Percentiles rank a stretch among this genome's conserved stretches.
These are phyloP conservation scores for Platorchestia sp. DNA, from an alignment of 1,140 invertebrate species.

Conservation along the genomic window DNA sequence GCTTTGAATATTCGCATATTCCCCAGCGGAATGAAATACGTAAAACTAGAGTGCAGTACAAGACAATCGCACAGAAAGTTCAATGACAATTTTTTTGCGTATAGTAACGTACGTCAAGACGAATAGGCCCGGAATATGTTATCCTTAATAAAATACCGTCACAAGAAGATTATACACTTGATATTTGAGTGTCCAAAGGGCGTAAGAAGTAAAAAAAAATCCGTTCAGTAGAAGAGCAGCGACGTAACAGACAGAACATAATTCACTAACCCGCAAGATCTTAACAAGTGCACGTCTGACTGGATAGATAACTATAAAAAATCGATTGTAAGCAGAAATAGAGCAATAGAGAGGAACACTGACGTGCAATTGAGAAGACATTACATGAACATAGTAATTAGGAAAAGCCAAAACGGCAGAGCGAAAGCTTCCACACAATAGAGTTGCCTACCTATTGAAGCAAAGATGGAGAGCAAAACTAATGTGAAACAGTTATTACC, in stretches of 20 bases:
- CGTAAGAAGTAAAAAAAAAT: not conserved
- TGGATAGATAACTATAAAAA: not conserved
- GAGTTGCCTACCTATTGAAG: not conserved
- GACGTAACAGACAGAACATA: not conserved
- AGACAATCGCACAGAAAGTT: not conserved
- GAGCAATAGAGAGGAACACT: not conserved
- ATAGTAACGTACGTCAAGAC: not conserved
- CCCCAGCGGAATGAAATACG: not conserved
- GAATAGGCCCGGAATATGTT: not conserved
- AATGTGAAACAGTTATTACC: not conserved
- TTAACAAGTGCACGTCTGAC: not conserved
- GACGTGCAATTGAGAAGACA: not conserved
- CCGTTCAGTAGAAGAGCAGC: not conserved
- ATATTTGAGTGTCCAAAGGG: not conserved
- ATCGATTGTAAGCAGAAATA: not conserved
- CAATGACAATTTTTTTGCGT: not conserved
- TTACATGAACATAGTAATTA: not conserved
- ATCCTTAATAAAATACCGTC: not conserved
- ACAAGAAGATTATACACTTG: not conserved
- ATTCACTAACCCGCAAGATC: not conserved
- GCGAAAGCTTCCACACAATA: not conserved
- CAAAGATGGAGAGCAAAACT: not conserved
- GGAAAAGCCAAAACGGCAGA: not conserved
- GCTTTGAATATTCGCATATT: not conserved
- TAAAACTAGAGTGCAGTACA: not conserved